These are phyloP conservation scores for Cyanoderma ruficeps DNA, from an alignment of 2,113 vertebrate species.

Conservation along the genomic window DNA sequence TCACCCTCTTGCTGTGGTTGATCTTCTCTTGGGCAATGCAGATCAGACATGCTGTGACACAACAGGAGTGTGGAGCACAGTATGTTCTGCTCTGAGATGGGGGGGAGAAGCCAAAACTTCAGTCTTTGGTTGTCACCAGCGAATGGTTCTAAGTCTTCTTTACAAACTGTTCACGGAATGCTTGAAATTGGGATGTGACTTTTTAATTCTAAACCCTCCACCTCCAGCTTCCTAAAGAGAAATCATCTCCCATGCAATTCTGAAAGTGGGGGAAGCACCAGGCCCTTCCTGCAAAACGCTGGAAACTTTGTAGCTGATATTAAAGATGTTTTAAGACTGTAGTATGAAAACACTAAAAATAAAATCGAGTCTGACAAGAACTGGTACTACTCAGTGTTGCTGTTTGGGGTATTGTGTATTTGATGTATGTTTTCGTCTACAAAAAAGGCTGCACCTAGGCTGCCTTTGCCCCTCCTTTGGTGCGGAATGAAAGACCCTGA, in stretches of 20 bases:
- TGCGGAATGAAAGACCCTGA: background rate
- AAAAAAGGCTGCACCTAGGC: background rate
- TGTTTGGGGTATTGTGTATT: background rate
- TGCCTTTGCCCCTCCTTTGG: background rate
- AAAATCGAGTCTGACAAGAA: background rate
- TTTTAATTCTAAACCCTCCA: background rate
- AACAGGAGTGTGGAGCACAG: background rate
- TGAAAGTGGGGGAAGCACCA: background rate
- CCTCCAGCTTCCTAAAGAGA: background rate
- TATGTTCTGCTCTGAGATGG: background rate
- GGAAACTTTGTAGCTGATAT: background rate
- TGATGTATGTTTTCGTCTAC: background rate
- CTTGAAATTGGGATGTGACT: background rate
- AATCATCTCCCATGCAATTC: background rate
- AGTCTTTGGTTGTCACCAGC: background rate
- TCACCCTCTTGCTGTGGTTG: background rate
- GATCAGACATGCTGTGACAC: background rate
- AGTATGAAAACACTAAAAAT: background rate
- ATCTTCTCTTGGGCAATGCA: background rate
- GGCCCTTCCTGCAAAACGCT: background rate
- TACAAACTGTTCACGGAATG: background rate
- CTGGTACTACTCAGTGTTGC: background rate
- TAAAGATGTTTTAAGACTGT: background rate
- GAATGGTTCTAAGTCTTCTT: background rate
- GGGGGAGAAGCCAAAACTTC: background rate